Evolutionary conservation across 2,113 vertebrate species (phyloP).

Genomic region (Micronycteris hirsuta): DNA sequence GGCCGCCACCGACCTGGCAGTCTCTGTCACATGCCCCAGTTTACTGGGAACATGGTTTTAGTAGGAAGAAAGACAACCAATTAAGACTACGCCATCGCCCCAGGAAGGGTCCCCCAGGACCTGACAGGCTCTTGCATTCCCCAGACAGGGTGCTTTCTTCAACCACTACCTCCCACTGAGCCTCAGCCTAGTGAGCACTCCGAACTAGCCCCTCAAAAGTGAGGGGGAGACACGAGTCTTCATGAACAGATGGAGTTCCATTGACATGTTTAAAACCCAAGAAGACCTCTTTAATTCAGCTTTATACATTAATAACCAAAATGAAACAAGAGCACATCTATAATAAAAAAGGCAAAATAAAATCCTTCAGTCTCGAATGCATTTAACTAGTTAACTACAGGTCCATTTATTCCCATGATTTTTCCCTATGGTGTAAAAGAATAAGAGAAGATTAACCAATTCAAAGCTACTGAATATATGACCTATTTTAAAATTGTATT

Average conservation of each 20-base stretch:
- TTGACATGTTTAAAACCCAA: not conserved
- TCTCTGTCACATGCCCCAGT: not conserved
- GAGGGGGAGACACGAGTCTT: not conserved
- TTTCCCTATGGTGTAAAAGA: conserved; percentile 12
- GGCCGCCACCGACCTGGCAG: not conserved
- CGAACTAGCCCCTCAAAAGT: not conserved
- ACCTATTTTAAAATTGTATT: conserved; percentile 37
- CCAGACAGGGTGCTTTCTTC: not conserved
- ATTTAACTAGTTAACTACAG: not conserved
- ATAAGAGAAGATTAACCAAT: conserved; percentile 45
- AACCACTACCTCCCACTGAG: not conserved
- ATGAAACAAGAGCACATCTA: not conserved
- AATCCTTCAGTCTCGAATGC: not conserved
- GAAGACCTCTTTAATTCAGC: not conserved
- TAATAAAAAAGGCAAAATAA: conserved; percentile 14
- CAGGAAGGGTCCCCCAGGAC: not conserved
- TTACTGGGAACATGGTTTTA: not conserved
- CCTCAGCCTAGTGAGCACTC: not conserved
- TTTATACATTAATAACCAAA: not conserved
- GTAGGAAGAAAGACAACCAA: not conserved
- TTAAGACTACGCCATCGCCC: not conserved
- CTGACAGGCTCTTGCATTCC: not conserved
- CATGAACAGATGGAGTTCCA: not conserved
- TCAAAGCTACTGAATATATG: conserved; percentile 23
- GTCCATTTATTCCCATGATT: not conserved